These are phyloP conservation scores for Connochaetes taurinus DNA, from an alignment of 2,113 vertebrate genomes.

Conservation along the genomic window DNA sequence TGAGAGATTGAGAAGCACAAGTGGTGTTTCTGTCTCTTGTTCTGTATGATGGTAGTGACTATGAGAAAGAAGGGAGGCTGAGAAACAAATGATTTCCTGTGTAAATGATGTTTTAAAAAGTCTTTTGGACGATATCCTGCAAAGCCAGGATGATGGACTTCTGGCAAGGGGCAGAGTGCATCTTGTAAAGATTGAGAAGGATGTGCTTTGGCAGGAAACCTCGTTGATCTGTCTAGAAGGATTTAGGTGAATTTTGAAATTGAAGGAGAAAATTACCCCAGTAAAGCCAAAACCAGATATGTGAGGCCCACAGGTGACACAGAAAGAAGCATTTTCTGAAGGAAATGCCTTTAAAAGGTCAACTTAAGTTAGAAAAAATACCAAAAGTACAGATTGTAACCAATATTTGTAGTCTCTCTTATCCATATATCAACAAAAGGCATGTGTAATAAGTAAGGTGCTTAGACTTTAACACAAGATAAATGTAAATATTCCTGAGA, in stretches of 20 bases:
- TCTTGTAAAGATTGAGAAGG: background rate
- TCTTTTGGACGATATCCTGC: background rate
- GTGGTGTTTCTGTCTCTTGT: background rate
- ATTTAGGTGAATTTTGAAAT: background rate
- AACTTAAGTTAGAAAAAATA: background rate
- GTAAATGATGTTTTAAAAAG: background rate
- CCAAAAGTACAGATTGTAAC: background rate
- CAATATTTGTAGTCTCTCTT: background rate
- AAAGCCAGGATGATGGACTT: background rate
- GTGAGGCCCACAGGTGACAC: background rate
- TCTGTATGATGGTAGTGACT: background rate
- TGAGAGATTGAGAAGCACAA: background rate
- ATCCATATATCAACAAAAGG: background rate
- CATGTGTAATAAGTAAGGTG: background rate
- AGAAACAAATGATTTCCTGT: background rate
- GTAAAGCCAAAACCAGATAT: background rate
- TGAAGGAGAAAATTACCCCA: background rate
- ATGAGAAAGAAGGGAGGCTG: background rate
- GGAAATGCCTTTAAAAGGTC: background rate
- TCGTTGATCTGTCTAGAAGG: background rate
- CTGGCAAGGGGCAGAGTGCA: background rate
- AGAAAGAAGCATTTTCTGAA: background rate
- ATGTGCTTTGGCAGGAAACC: background rate
- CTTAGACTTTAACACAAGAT: slow-evolving; percentile 12
- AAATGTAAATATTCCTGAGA: background rate